Conservation (phyloP, 2,113 vertebrate species). For the Gnathonemus echidnorhynchus region DNA sequence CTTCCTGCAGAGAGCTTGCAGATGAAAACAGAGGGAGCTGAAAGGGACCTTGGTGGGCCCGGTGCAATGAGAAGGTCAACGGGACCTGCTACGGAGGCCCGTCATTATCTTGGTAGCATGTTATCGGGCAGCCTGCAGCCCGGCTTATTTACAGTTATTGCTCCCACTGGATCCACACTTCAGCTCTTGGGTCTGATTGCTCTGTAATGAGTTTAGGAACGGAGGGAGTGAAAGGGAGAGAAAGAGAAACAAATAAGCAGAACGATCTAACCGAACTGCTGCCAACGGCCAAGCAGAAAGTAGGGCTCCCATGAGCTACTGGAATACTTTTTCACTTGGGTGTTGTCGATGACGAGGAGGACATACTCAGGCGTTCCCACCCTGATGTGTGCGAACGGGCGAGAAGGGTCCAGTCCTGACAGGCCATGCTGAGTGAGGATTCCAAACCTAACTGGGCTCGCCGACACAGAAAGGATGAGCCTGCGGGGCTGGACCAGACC, state of each 20-base stretch:
- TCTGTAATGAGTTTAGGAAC: slow-evolving; percentile 82
- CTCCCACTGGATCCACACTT: slow-evolving; percentile 80
- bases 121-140: slow-evolving; percentile 76
- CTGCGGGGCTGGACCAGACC: neutral
- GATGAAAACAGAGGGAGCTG: slow-evolving; percentile 71
- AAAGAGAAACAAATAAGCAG: slow-evolving; percentile 46
- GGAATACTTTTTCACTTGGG: neutral
- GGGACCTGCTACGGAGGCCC: slow-evolving; percentile 72
- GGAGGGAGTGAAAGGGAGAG: slow-evolving; percentile 49
- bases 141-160: slow-evolving; percentile 88
- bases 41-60: slow-evolving; percentile 74
- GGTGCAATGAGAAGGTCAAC: slow-evolving; percentile 83
- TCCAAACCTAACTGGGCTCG: neutral
- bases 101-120: slow-evolving; percentile 79
- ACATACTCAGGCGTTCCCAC: neutral
- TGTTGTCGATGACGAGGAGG: neutral
- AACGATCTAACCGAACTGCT: slow-evolving; percentile 56
- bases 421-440: neutral
- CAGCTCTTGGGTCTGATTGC: slow-evolving; percentile 70
- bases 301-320: neutral
- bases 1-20: slow-evolving; percentile 70
- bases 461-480: neutral
- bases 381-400: neutral
- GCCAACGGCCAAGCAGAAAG: neutral
- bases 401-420: neutral